These are phyloP conservation scores for Indicator indicator DNA, from an alignment of 2,113 vertebrate genomes.

Conservation along the genomic window DNA sequence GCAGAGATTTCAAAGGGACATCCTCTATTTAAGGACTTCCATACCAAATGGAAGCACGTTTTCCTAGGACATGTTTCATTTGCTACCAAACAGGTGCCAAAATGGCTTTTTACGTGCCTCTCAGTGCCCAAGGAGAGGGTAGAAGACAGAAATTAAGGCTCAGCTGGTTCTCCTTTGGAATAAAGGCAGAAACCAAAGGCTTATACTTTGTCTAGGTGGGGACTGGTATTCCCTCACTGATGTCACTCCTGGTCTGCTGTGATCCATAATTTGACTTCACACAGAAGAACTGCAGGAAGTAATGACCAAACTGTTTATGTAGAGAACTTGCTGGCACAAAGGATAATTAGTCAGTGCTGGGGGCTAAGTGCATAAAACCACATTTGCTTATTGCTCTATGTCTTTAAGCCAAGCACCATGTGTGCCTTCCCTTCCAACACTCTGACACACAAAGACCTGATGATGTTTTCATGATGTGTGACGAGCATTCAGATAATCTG, in stretches of 20 bases:
- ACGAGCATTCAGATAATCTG: conserved; percentile 48
- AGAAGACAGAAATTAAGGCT: background rate
- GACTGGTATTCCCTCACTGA: background rate
- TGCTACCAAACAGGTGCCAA: background rate
- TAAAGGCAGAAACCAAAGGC: background rate
- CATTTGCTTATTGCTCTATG: conserved; percentile 26
- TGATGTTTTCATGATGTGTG: conserved; percentile 55
- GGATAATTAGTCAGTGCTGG: background rate
- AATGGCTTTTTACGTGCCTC: background rate
- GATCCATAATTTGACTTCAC: background rate
- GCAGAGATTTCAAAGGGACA: background rate
- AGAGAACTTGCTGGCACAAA: conserved; percentile 23
- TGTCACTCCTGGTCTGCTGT: background rate
- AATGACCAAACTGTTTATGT: conserved; percentile 13
- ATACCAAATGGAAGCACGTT: background rate
- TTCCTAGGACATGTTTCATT: background rate
- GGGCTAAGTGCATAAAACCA: conserved; percentile 30
- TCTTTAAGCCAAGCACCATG: conserved; percentile 44
- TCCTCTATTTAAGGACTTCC: background rate
- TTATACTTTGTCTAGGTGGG: background rate
- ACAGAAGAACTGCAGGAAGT: conserved; percentile 28
- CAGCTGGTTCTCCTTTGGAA: background rate
- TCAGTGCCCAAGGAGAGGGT: background rate
- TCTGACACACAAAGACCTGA: conserved; percentile 48
- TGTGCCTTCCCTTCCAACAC: conserved; percentile 25